Evolutionary conservation across 2,113 vertebrate genomes (phyloP), one percentile per base, ranked within the genome.

Genomic region (Pyxicephalus adspersus): DNA sequence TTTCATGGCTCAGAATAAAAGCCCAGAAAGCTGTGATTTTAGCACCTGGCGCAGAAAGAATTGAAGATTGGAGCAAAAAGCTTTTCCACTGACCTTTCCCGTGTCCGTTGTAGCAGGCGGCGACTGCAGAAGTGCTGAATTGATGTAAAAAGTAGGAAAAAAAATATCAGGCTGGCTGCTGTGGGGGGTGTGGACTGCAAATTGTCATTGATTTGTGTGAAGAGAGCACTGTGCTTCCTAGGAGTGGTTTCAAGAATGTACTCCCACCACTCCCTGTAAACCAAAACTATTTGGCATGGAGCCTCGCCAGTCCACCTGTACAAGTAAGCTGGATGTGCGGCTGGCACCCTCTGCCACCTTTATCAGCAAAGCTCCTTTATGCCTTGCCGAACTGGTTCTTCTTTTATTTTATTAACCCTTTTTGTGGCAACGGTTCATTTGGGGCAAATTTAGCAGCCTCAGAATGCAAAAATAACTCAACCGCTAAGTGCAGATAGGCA

Each of bases 241-340:
- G 89, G 94, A 94, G 93, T 90, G 91, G 94, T 95, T 95, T 88
- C 87, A 91, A 94, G 92, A 89, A 91, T 91, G 90, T 94, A 92
- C 95, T 95, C 96, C 94, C 93, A 91, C 93, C 92, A 94, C 95
- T 96, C 96, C 96, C 96, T 97, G 91, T 89, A 91, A 94, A 96
- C 94, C 95, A 93, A 94, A 97, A 96, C 91, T 95, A 97, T 96
- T 95, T 98, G 96, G 96, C 96, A 94, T 81, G 0, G 28, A 83
- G 95, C 95, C 95, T 89, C 90, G 86, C 87, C 77, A 84, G 91
- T 99, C 95, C 96, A 99, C 97, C 97, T 99, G 96, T 94, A 93
- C 94, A 88, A 86, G 84, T 85, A 90, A 90, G 86, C 89, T 90
- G 90, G 92, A 77, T 60, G 18, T 0, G 31, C 87, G 86, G 83